These are phyloP conservation scores for Ciona savignyi DNA, from an alignment of 23 tunicate genomes.

Conservation along the genomic window DNA sequence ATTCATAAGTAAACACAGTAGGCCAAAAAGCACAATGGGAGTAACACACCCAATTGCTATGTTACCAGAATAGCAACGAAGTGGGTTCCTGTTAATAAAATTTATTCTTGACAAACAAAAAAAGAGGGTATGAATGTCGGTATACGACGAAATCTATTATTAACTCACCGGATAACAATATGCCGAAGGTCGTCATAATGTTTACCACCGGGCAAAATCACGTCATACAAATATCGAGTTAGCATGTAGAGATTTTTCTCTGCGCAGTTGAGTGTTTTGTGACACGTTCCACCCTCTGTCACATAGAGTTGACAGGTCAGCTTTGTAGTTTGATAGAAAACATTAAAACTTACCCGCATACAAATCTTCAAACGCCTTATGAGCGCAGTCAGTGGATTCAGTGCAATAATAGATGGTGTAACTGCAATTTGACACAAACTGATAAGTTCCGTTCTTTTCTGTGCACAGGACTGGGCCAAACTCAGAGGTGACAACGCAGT, in stretches of 20 bases:
- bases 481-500: not conserved
- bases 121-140: too few relatives aligned
- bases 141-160: too few relatives aligned
- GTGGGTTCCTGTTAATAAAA: not conserved
- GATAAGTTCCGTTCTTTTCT: not conserved
- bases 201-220: not conserved
- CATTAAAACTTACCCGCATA: not conserved
- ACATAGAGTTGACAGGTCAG: too few relatives aligned
- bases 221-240: not conserved
- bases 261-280: not conserved
- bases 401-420: not conserved
- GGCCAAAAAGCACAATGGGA: not conserved
- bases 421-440: not conserved
- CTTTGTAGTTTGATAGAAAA: too few relatives aligned
- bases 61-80: not conserved
- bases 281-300: not conserved
- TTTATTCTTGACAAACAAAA: too few relatives aligned
- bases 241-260: not conserved
- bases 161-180: not conserved
- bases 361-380: not conserved
- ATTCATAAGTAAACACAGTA: not conserved
- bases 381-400: not conserved
- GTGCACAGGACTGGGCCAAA: not conserved
- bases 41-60: not conserved
- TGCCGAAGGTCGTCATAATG: not conserved